These are phyloP conservation scores for Ciconia boyciana DNA, from an alignment of 2,113 vertebrate genomes.

Conservation along the genomic window DNA sequence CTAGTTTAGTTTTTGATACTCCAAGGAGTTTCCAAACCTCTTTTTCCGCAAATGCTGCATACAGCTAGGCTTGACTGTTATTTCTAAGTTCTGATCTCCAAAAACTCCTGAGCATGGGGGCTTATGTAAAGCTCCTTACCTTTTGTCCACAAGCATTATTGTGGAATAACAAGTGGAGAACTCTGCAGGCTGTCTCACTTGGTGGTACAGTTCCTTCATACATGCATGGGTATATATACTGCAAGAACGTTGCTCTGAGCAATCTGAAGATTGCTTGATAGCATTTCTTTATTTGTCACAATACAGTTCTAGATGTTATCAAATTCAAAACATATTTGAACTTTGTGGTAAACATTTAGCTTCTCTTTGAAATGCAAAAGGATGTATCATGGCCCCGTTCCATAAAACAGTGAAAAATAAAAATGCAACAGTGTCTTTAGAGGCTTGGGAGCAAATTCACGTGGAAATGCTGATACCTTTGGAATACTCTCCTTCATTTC, in stretches of 20 bases:
- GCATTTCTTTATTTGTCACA: neutral
- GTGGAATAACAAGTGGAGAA: neutral
- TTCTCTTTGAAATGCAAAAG: neutral
- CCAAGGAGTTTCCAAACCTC: neutral
- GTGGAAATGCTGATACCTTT: neutral
- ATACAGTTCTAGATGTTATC: constrained; percentile 19
- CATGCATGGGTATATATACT: neutral
- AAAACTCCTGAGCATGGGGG: neutral
- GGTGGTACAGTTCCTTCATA: neutral
- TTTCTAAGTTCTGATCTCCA: neutral
- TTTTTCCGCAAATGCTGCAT: neutral
- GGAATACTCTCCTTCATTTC: neutral
- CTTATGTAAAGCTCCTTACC: neutral
- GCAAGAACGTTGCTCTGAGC: neutral
- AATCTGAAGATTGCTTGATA: neutral
- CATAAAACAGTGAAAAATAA: neutral
- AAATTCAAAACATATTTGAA: constrained; percentile 19
- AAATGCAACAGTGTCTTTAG: neutral
- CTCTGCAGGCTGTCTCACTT: neutral
- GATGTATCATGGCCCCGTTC: neutral
- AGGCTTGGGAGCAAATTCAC: neutral
- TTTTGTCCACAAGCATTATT: neutral
- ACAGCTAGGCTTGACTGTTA: neutral
- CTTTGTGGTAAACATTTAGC: neutral
- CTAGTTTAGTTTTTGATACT: neutral